Conservation (phyloP, 2,888 invertebrate genomes). For the Dendrolimus pini region DNA sequence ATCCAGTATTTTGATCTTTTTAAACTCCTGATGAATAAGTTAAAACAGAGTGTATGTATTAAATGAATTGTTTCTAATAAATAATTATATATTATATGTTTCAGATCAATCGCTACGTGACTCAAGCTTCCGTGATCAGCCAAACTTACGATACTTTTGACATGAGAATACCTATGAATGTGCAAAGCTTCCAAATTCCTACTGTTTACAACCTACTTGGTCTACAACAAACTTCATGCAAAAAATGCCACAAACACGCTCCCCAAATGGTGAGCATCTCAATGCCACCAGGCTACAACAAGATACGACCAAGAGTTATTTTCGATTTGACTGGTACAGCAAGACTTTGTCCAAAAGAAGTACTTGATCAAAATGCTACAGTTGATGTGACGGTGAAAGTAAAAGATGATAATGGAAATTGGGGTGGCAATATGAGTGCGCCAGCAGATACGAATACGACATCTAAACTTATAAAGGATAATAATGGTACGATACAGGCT, state of each 20-base stretch:
- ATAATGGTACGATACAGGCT: background rate
- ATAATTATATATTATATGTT: background rate
- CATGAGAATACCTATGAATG: background rate
- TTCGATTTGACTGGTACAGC: constrained; percentile 13
- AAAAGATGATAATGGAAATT: background rate
- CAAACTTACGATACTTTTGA: background rate
- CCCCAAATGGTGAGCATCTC: constrained; percentile 14
- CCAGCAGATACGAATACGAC: background rate
- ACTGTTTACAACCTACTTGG: background rate
- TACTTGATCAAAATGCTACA: background rate
- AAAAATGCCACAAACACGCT: background rate
- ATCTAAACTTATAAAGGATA: background rate
- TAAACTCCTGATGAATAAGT: too few species aligned
- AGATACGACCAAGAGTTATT: constrained; percentile 24
- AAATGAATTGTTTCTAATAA: too few species aligned
- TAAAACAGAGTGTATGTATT: too few species aligned
- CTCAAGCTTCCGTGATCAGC: background rate
- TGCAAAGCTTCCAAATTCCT: background rate
- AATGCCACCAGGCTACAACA: constrained; percentile 13
- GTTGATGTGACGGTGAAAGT: constrained; percentile 2
- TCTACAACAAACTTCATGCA: background rate
- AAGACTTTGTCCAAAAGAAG: constrained; percentile 1
- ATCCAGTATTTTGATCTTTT: too few species aligned
- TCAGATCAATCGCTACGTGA: background rate
- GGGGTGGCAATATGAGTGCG: background rate